Percentiles rank a stretch among this genome's conserved stretches.
These are phyloP conservation scores for Dinoponera quadriceps DNA, from an alignment of 1,140 invertebrate genomes.

Conservation along the genomic window DNA sequence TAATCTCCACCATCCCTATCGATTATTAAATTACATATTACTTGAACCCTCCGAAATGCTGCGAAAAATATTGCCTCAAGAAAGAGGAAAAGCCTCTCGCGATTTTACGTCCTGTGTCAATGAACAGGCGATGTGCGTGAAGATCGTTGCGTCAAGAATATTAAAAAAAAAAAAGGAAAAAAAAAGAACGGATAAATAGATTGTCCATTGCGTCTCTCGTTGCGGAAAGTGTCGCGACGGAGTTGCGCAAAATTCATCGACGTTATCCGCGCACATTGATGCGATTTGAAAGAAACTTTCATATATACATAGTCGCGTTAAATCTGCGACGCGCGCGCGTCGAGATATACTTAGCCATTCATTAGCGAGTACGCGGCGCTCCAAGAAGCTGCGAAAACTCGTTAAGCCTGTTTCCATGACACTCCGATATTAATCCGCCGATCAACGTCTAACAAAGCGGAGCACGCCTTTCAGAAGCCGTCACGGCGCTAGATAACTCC, in stretches of 20 bases:
- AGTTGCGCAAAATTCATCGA: no score
- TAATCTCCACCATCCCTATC: no score
- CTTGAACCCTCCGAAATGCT: no score
- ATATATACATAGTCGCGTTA: background rate
- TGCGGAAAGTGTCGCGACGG: no score
- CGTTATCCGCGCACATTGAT: no score
- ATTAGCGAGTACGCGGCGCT: slow-evolving; percentile 9
- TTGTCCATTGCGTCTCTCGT: no score
- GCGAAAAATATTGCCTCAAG: no score
- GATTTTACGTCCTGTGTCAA: slow-evolving; percentile 36
- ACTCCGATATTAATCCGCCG: slow-evolving; percentile 45
- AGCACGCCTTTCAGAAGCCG: slow-evolving; percentile 66
- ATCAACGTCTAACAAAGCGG: slow-evolving; percentile 44
- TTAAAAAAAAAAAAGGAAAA: no score
- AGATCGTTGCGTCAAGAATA: no score
- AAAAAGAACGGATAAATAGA: no score
- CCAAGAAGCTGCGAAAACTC: slow-evolving; percentile 65
- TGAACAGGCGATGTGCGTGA: slow-evolving; percentile 1
- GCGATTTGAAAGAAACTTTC: no score
- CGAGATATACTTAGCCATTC: background rate
- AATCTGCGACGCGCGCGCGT: background rate
- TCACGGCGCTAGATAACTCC: slow-evolving; percentile 69
- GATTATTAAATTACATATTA: no score
- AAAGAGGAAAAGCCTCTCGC: background rate
- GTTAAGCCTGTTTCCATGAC: slow-evolving; percentile 66